These are phyloP conservation scores for Drosophila borborema DNA, from an alignment of 2,888 invertebrate species.

Conservation along the genomic window DNA sequence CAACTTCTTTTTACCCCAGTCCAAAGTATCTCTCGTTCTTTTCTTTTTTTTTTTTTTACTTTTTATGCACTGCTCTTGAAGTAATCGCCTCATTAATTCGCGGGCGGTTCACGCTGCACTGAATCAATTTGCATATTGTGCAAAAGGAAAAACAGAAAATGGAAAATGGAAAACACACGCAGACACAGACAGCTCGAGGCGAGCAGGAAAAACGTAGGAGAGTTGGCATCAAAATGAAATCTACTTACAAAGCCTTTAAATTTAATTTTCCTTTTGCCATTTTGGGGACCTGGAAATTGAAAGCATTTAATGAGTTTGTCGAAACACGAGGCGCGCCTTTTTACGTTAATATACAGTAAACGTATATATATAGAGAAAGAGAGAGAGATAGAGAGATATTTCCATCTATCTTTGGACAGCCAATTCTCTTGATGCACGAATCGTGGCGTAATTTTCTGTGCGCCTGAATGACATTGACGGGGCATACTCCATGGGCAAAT, in stretches of 20 bases:
- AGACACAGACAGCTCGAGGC: conserved; percentile 4
- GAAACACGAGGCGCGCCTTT: conserved; percentile 51
- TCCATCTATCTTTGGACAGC: conserved; percentile 42
- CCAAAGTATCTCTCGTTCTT: conserved; percentile 25
- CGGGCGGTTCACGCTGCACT: conserved; percentile 78
- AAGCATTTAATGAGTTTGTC: conserved; percentile 74
- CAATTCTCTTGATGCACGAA: conserved; percentile 37
- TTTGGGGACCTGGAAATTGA: conserved; percentile 52
- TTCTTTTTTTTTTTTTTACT: conserved; percentile 26
- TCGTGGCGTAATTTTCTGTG: conserved; percentile 57
- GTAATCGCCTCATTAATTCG: conserved; percentile 82
- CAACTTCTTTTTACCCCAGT: conserved; percentile 28
- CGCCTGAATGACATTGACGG: conserved; percentile 59
- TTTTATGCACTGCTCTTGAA: conserved; percentile 57
- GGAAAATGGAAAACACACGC: conserved; percentile 29
- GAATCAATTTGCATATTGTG: conserved; percentile 79
- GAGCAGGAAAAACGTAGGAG: conserved; percentile 17
- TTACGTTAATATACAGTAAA: background rate
- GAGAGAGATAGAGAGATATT: background rate
- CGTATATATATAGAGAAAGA: background rate
- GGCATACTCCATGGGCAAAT: conserved; percentile 66
- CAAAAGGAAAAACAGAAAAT: conserved; percentile 55
- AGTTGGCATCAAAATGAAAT: conserved; percentile 53
- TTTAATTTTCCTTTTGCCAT: conserved; percentile 62
- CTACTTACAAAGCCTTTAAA: conserved; percentile 79